These are phyloP conservation scores for Lordiphosa fenestrarum DNA, from an alignment of 2,888 invertebrate species.

Conservation along the genomic window DNA sequence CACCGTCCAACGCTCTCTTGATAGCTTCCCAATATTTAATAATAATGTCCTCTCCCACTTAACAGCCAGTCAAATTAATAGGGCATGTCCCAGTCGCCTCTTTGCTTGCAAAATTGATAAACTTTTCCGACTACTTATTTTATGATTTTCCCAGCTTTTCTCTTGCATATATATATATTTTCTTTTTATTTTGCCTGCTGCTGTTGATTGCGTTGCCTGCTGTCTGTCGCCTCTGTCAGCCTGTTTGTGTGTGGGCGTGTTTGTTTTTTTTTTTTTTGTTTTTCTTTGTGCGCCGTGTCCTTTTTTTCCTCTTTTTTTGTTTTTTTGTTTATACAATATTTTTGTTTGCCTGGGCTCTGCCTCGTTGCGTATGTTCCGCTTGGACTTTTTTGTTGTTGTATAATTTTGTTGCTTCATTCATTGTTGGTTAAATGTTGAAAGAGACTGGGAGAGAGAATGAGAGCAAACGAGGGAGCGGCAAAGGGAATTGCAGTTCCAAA, in stretches of 20 bases:
- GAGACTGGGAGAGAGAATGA: background rate
- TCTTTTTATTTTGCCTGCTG: slow-evolving; percentile 18
- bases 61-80: background rate
- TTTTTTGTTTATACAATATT: slow-evolving; percentile 20
- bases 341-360: slow-evolving; percentile 2
- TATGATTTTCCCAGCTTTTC: slow-evolving; percentile 31
- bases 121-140: slow-evolving; percentile 21
- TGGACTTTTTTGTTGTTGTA: slow-evolving; percentile 38
- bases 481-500: slow-evolving; percentile 2
- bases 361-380: slow-evolving; percentile 23
- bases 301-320: slow-evolving; percentile 29
- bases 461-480: background rate
- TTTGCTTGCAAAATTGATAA: slow-evolving; percentile 2
- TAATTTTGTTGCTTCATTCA: slow-evolving; percentile 76
- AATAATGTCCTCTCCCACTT: background rate
- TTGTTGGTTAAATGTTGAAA: slow-evolving; percentile 63
- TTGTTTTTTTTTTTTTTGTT: slow-evolving; percentile 50
- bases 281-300: slow-evolving; percentile 24
- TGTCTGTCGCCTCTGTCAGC: slow-evolving; percentile 52
- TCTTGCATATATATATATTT: too few species aligned
- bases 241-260: slow-evolving; percentile 47
- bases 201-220: slow-evolving; percentile 42
- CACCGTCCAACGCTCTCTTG: too few species aligned
- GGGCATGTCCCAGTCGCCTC: background rate
- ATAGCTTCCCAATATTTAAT: too few species aligned